These are phyloP conservation scores for Tetragnatha versicolor DNA, from an alignment of 1,140 invertebrate species.

Conservation along the genomic window DNA sequence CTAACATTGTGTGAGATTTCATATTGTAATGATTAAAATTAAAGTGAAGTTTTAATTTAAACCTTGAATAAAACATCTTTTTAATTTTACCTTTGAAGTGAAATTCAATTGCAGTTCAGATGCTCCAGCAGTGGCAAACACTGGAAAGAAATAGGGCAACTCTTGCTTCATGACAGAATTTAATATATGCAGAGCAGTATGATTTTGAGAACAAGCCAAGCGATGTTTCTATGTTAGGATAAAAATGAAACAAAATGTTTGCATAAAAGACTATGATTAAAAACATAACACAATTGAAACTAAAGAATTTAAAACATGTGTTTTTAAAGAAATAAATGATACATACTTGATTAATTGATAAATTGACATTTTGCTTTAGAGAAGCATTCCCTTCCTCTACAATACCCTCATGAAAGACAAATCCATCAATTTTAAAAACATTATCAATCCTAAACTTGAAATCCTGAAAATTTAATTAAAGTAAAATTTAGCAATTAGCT, in stretches of 20 bases:
- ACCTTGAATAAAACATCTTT: too few relatives aligned
- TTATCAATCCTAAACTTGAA: constrained; percentile 36
- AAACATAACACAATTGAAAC: background rate
- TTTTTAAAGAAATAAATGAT: background rate
- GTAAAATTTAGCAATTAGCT: too few relatives aligned
- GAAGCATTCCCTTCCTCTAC: constrained; percentile 24
- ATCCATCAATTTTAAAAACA: constrained; percentile 9
- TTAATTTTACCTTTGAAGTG: constrained; percentile 35
- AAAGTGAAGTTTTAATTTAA: too few relatives aligned
- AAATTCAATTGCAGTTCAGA: constrained; percentile 30
- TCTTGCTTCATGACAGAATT: constrained; percentile 15
- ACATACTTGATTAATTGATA: constrained; percentile 24
- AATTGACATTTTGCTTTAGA: background rate
- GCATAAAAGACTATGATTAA: background rate
- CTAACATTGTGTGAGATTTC: too few relatives aligned
- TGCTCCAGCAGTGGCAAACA: constrained; percentile 4
- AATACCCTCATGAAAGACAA: constrained; percentile 43
- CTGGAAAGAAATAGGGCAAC: constrained; percentile 21
- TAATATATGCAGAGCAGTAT: constrained; percentile 45
- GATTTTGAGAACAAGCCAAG: constrained; percentile 35
- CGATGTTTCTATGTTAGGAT: constrained; percentile 9
- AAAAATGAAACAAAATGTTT: background rate
- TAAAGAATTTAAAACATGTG: too few relatives aligned
- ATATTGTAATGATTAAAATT: too few relatives aligned
- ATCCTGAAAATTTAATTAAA: constrained; percentile 19